Evolutionary conservation across 2,888 invertebrate species (phyloP).

Genomic region (Philaethria dido): DNA sequence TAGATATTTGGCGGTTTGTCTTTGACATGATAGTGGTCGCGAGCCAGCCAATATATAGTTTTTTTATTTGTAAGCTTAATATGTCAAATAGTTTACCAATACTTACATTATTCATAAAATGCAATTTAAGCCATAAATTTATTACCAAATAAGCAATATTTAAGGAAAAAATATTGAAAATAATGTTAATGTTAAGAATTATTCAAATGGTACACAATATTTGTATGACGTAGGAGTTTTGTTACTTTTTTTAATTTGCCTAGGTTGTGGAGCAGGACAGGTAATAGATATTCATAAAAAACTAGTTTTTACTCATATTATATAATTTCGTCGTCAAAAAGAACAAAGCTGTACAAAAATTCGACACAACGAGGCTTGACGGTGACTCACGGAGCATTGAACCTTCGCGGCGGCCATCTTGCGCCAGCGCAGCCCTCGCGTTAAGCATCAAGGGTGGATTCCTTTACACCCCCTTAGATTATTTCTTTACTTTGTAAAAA

Average conservation of each 20-base stretch:
- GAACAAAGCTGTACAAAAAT: constrained; percentile 48
- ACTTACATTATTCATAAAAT: neutral
- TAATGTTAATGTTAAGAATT: neutral
- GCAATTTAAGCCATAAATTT: neutral
- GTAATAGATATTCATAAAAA: constrained; percentile 7
- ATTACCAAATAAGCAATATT: neutral
- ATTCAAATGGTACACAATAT: neutral
- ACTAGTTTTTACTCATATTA: constrained; percentile 8
- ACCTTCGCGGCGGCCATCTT: constrained; percentile 54
- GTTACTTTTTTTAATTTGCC: neutral
- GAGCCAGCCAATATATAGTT: too few species aligned
- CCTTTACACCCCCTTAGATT: constrained; percentile 27
- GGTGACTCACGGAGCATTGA: constrained; percentile 75
- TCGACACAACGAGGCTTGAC: constrained; percentile 57
- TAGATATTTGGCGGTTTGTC: too few species aligned
- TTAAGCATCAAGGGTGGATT: constrained; percentile 35
- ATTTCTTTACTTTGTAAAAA: constrained; percentile 5
- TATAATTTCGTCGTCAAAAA: constrained; percentile 32
- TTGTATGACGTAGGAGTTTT: neutral
- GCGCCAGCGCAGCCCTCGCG: constrained; percentile 46
- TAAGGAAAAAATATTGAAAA: neutral
- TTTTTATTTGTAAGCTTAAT: neutral
- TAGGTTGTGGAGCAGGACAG: neutral
- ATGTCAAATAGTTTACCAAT: neutral
- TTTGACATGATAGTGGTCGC: too few species aligned